Conservation (phyloP, 2,888 invertebrate species). For the Dynastes tityus region DNA sequence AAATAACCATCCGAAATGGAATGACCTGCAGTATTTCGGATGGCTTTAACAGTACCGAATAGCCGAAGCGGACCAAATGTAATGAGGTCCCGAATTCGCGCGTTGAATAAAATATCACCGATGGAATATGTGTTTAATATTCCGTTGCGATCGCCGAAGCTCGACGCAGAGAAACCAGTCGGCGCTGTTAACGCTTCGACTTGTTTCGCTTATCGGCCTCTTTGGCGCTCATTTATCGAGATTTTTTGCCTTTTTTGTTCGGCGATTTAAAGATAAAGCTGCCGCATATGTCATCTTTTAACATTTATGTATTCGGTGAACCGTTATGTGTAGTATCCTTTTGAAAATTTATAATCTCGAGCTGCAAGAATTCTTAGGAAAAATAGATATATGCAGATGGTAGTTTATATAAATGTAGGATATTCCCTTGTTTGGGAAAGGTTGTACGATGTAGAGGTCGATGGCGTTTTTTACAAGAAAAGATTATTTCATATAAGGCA, state of each 20-base stretch:
- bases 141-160: conserved; percentile 1
- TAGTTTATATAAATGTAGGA: neutral
- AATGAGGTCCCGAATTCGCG: conserved; percentile 38
- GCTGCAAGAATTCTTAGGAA: neutral
- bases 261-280: neutral
- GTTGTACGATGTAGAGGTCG: neutral
- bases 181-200: conserved; percentile 21
- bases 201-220: conserved; percentile 19
- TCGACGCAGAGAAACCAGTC: conserved; percentile 27
- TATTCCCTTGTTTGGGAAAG: no score
- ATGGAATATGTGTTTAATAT: conserved; percentile 21
- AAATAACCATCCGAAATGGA: conserved; percentile 29
- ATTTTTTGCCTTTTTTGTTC: neutral
- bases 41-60: conserved; percentile 39
- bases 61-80: conserved; percentile 37
- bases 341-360: conserved; percentile 11
- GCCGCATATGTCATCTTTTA: conserved; percentile 1
- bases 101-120: conserved; percentile 39
- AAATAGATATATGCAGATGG: neutral
- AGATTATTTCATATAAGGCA: neutral
- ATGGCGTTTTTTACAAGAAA: neutral
- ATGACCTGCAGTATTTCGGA: conserved; percentile 34
- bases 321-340: neutral
- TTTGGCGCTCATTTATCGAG: conserved; percentile 6
- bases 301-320: neutral